Percentiles rank a stretch among this genome's conserved stretches.
phyloP scores from a whole-genome alignment of 2,888 invertebrate species.

The Microplitis deprimator region DNA sequence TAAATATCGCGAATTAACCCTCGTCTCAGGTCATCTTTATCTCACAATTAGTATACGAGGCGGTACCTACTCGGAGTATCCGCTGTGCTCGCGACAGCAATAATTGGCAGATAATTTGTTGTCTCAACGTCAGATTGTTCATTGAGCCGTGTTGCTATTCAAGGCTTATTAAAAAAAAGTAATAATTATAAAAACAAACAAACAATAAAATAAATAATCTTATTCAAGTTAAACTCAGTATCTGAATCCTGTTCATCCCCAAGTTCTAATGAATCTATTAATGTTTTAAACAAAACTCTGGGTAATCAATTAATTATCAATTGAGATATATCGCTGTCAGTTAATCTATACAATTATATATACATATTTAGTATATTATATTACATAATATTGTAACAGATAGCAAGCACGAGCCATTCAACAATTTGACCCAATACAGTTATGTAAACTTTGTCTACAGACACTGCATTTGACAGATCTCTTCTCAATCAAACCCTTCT shows the following conservation, averaged over 20 bases:
- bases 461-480: constrained; percentile 63
- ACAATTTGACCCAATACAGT: constrained; percentile 59
- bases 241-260: not conserved
- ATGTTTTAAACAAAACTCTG: not conserved
- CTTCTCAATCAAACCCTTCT: constrained; percentile 56
- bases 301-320: not conserved
- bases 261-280: not conserved
- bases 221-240: not conserved
- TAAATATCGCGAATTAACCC: constrained; percentile 22
- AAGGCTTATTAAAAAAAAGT: constrained; percentile 3
- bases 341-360: not conserved
- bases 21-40: constrained; percentile 12
- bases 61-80: constrained; percentile 28
- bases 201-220: not conserved
- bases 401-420: constrained; percentile 52
- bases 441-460: constrained; percentile 59
- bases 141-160: constrained; percentile 36
- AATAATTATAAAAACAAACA: not conserved
- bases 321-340: not conserved
- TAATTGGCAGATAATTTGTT: constrained; percentile 61
- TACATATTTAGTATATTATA: constrained; percentile 30
- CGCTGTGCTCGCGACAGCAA: constrained; percentile 50
- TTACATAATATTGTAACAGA: constrained; percentile 54
- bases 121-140: constrained; percentile 48
- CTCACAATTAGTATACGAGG: constrained; percentile 28